Evolutionary conservation across 2,888 invertebrate species (phyloP), one percentile per base, ranked within the genome.

Genomic region (Crioceris asparagi): DNA sequence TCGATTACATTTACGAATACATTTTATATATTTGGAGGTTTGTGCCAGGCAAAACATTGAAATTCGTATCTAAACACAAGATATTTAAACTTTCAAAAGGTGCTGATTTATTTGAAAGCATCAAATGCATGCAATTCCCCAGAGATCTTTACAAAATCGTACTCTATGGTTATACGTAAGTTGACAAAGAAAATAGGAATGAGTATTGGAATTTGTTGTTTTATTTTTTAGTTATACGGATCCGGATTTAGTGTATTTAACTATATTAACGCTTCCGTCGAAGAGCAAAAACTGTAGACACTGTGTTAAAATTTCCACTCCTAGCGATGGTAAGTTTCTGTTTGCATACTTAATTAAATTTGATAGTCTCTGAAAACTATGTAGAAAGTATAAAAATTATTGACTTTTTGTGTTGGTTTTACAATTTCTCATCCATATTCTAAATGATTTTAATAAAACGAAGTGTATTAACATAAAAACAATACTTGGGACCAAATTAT

Each of bases 101-200:
- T 23, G 36, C 44, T 11, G 55, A 56, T 29, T 51, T 50, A 44
- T 56, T 62, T 33, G 60, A 81, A 41, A 74, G 71, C 52, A 71
- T 83, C 46, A 71, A 74, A 47, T 74, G 81, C 52, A 77, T 78
- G 59, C 80, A 82, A 55, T 81, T 79, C 75, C 79, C 80, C 23
- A 71, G 70, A 50, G 78, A 80, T 60, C 65, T 71, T 29, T 69
- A 72, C 46, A 75, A 75, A 56, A 64, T 82, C 31, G 68, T 81
- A 29, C 72, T 81, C 49, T 79, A 79, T 61, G 81, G 81, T 40
- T 68, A 74, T 49, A 74, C 75, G 78, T 79, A 67, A 65, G 68
- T 57, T 39, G 42, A n/a, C n/a, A n/a, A n/a, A n/a, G n/a, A 12
- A 16, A 29, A 18, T 32, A 18, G 8, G n/a, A 26, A 21, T 21